A percentile compares a stretch with the other conserved stretches of the same genome.
phyloP scores from a whole-genome alignment of 2,113 vertebrate species.

The Burhinus bistriatus region DNA sequence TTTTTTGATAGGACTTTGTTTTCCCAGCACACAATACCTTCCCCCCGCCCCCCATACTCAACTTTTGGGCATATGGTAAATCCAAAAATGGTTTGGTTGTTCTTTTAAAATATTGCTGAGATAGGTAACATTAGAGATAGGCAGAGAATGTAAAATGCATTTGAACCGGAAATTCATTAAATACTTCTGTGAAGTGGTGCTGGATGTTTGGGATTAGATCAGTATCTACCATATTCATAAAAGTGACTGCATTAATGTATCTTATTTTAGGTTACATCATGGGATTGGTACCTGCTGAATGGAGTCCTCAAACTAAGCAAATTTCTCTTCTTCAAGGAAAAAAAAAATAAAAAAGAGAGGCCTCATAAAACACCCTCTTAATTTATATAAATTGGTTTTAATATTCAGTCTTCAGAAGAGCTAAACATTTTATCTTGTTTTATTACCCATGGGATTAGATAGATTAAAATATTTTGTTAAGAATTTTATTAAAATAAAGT shows the following conservation, averaged over 20 bases:
- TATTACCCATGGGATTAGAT: neutral
- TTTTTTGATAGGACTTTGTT: neutral
- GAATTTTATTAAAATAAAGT: neutral
- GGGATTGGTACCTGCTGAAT: neutral
- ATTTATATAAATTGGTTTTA: neutral
- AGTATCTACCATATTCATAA: neutral
- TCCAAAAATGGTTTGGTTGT: rapidly evolving
- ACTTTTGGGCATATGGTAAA: neutral
- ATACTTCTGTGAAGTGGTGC: neutral
- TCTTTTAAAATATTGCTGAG: neutral
- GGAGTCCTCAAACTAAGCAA: neutral
- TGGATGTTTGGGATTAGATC: neutral
- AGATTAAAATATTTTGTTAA: neutral
- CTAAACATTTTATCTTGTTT: neutral
- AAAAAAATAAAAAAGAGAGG: neutral
- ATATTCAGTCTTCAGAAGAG: neutral
- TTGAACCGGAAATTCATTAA: neutral
- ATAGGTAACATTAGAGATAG: neutral
- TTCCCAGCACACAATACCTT: neutral
- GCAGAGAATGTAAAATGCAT: neutral
- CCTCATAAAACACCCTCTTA: neutral
- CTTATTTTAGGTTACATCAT: neutral
- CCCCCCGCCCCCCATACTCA: rapidly evolving
- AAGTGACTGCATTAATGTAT: neutral
- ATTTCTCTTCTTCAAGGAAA: neutral